These are phyloP conservation scores for Heliconius congener DNA, from an alignment of 1,140 invertebrate genomes.

Conservation along the genomic window DNA sequence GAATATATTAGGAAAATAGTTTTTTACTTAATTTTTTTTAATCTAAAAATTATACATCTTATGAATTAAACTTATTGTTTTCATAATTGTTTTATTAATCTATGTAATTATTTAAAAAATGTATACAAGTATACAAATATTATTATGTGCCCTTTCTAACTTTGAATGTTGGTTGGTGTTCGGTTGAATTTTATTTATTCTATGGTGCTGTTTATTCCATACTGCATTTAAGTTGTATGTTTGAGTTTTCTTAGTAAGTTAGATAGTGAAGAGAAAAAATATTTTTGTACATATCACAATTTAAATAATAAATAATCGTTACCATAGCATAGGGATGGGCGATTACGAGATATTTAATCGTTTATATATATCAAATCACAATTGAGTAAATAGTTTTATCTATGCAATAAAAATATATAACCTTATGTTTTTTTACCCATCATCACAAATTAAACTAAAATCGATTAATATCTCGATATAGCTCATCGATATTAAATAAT, in stretches of 20 bases:
- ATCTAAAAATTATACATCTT: too few species aligned
- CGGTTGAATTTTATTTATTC: slow-evolving; percentile 33
- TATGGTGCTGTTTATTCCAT: slow-evolving; percentile 58
- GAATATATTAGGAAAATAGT: too few species aligned
- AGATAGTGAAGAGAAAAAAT: slow-evolving; percentile 71
- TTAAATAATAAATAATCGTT: slow-evolving; percentile 71
- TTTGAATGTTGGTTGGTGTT: not conserved
- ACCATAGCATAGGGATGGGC: slow-evolving; percentile 44
- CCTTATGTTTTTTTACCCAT: not conserved
- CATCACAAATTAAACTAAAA: not conserved
- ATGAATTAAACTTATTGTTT: not conserved
- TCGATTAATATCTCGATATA: slow-evolving; percentile 10
- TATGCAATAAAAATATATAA: too few species aligned
- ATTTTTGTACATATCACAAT: slow-evolving; percentile 81
- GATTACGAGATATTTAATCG: not conserved
- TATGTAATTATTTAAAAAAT: too few species aligned
- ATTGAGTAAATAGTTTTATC: too few species aligned
- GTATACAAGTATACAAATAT: not conserved
- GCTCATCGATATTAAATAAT: slow-evolving; percentile 45
- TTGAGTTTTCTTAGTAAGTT: slow-evolving; percentile 41
- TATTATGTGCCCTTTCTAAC: not conserved
- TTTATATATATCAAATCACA: slow-evolving; percentile 38
- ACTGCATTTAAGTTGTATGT: slow-evolving; percentile 44
- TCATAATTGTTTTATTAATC: too few species aligned
- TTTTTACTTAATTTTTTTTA: too few species aligned